Evolutionary conservation across 2,113 vertebrate genomes (phyloP).

Genomic region (Ploceus nigricollis): DNA sequence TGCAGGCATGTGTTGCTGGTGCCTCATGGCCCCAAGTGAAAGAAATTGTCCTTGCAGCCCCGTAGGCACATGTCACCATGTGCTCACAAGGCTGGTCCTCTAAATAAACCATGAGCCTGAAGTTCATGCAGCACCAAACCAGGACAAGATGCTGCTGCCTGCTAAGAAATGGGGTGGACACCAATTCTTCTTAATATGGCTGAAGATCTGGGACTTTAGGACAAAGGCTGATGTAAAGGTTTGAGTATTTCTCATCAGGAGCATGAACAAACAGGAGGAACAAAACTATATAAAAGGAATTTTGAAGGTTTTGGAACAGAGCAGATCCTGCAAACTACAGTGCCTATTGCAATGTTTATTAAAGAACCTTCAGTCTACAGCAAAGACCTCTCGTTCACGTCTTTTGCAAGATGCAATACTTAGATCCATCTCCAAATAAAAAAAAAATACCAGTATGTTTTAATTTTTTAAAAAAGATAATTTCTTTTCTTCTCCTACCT

Average conservation of each 20-base stretch:
- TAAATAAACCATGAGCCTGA: not conserved
- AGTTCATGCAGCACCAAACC: accelerated
- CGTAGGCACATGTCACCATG: accelerated
- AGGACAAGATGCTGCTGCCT: not conserved
- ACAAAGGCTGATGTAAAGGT: not conserved
- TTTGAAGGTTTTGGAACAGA: not conserved
- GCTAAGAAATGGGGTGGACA: not conserved
- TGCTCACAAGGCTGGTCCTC: not conserved
- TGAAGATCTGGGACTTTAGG: not conserved
- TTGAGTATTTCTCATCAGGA: not conserved
- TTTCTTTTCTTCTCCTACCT: not conserved
- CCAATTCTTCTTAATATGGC: not conserved
- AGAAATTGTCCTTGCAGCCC: not conserved
- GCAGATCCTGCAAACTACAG: not conserved
- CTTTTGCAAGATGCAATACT: not conserved
- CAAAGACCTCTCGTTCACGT: not conserved
- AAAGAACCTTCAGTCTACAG: not conserved
- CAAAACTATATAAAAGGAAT: not conserved
- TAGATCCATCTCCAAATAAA: not conserved
- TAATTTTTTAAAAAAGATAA: not conserved
- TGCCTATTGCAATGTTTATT: not conserved
- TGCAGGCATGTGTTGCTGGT: not conserved
- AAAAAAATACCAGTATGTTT: not conserved
- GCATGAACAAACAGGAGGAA: not conserved
- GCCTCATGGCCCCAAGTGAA: not conserved